Evolutionary conservation across 2,888 invertebrate genomes (phyloP).

Genomic region (Acleris literana): DNA sequence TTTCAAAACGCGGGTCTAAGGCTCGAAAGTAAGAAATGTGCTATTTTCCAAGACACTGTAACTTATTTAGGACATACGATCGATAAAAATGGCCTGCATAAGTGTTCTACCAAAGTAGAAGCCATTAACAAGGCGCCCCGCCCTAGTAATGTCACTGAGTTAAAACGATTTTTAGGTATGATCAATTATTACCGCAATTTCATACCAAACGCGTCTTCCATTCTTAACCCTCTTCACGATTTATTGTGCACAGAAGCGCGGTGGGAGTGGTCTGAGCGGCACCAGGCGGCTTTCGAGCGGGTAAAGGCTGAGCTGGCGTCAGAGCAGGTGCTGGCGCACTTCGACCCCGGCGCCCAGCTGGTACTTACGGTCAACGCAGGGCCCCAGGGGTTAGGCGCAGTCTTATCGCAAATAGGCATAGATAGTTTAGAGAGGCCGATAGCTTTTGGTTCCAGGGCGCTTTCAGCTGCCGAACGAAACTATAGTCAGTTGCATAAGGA

Average conservation of each 20-base stretch:
- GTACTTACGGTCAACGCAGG: no score
- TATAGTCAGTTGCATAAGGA: no score
- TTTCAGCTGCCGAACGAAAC: no score
- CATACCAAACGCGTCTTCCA: constrained; percentile 11
- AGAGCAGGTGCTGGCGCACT: no score
- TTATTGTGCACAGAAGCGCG: constrained; percentile 16
- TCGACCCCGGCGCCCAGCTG: no score
- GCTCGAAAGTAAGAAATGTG: constrained; percentile 22
- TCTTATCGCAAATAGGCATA: no score
- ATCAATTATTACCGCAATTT: constrained; percentile 21
- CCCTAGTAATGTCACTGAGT: constrained; percentile 17
- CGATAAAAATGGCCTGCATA: constrained; percentile 1
- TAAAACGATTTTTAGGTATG: constrained; percentile 23
- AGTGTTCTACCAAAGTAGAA: background rate
- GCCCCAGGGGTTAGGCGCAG: no score
- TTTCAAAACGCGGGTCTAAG: constrained; percentile 16
- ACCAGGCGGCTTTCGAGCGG: no score
- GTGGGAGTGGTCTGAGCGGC: constrained; percentile 4
- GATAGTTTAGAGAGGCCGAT: no score
- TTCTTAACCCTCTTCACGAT: no score
- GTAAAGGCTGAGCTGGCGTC: no score
- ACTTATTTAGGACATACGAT: constrained; percentile 19
- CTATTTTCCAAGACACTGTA: constrained; percentile 14
- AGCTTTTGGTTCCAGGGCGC: no score
- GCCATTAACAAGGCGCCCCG: constrained; percentile 10